Evolutionary conservation across 2,797 vertebrate species (phyloP).

Genomic region (Rhynchotus rufescens): DNA sequence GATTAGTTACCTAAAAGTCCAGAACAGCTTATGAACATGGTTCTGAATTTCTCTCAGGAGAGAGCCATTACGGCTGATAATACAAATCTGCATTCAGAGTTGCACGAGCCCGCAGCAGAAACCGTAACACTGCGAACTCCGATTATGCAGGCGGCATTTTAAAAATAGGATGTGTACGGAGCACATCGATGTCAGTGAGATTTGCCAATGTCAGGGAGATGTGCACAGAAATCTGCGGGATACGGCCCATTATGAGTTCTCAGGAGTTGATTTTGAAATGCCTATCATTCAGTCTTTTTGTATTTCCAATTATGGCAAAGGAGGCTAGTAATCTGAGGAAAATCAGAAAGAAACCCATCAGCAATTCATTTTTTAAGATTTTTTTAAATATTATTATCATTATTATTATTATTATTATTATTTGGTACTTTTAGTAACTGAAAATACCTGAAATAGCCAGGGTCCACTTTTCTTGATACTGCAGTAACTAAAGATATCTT

Average conservation of each 20-base stretch:
- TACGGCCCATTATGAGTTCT: not conserved
- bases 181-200: not conserved
- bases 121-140: not conserved
- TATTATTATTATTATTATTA: not conserved
- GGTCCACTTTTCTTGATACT: not conserved
- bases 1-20: constrained; percentile 47
- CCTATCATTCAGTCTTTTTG: not conserved
- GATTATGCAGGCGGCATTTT: constrained; percentile 31
- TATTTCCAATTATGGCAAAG: not conserved
- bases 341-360: constrained; percentile 18
- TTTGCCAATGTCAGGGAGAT: not conserved
- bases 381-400: not conserved
- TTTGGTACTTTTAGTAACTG: not conserved
- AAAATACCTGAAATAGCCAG: not conserved
- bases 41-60: constrained; percentile 35
- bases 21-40: constrained; percentile 25
- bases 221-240: not conserved
- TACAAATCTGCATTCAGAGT: constrained; percentile 26
- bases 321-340: not conserved
- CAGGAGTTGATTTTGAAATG: constrained; percentile 1
- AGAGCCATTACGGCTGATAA: not conserved
- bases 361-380: not conserved
- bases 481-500: not conserved
- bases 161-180: constrained; percentile 18
- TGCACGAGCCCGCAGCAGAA: not conserved